A percentile compares a stretch with the other conserved stretches of the same genome.
These are phyloP conservation scores for Leptobrachium leishanense DNA, from an alignment of 2,113 vertebrate genomes.

Conservation along the genomic window DNA sequence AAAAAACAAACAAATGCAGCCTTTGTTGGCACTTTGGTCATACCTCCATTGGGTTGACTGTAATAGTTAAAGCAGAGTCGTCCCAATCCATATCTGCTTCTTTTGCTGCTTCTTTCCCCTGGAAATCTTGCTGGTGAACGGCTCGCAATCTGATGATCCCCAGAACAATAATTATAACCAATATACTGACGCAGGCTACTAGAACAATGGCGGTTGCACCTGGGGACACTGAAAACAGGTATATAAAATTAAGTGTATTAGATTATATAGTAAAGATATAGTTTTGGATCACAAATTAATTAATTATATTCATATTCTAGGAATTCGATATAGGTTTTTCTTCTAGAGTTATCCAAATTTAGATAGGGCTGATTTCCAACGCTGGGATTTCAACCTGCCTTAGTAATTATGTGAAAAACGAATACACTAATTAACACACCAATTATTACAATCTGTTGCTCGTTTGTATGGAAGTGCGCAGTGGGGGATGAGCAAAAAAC, in stretches of 20 bases:
- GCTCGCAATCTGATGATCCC: constrained; percentile 82
- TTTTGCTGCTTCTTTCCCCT: constrained; percentile 66
- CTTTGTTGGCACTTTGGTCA: not conserved
- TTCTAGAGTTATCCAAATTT: too few species aligned
- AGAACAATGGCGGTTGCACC: constrained; percentile 81
- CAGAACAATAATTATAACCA: constrained; percentile 81
- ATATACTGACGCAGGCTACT: constrained; percentile 81
- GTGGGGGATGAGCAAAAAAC: too few species aligned
- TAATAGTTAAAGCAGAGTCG: constrained; percentile 89
- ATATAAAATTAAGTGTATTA: not conserved
- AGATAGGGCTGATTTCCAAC: too few species aligned
- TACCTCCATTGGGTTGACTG: constrained; percentile 96
- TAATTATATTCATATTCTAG: too few species aligned
- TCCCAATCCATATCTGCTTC: constrained; percentile 85
- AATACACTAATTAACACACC: too few species aligned
- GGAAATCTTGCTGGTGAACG: constrained; percentile 74
- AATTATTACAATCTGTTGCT: too few species aligned
- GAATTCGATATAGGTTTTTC: too few species aligned
- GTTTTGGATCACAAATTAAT: too few species aligned
- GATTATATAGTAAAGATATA: too few species aligned
- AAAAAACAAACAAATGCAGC: not conserved
- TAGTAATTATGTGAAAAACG: too few species aligned
- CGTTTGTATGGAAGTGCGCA: too few species aligned
- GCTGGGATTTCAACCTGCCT: too few species aligned
- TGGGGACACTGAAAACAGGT: constrained; percentile 73